Evolutionary conservation across 2,113 vertebrate genomes (phyloP), one percentile per base, ranked within the genome.

Genomic region (Istiophorus platypterus): DNA sequence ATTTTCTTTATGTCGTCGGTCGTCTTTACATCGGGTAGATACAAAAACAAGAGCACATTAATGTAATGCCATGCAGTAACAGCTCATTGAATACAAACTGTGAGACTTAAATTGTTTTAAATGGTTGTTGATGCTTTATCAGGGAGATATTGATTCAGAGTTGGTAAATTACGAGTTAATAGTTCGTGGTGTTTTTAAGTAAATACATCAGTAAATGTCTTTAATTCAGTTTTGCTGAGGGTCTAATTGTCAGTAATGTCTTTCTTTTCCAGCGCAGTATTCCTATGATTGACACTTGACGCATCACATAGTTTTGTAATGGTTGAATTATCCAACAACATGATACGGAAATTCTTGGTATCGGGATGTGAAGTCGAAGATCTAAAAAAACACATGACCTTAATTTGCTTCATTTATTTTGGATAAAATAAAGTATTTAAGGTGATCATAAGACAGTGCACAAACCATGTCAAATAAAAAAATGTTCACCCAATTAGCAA

Each of bases 21-120:
- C n/a, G n/a, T n/a, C n/a, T n/a, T n/a, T n/a, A n/a, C n/a, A n/a
- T n/a, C n/a, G n/a, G n/a, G n/a, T n/a, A n/a, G 81, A 58, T 81
- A 39, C 78, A 83, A 85, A 73, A 87, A 76, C 76, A 73, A 51
- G 29, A 62, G 26, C 37, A 79, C 72, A 69, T 68, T 39, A 85
- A 58, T 81, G 45, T 63, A 59, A 74, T 72, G 52, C 49, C 58
- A 42, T 63, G 70, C 63, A 76, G 67, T 56, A 78, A 76, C 29
- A 66, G 18, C 2, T 17, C 67, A 82, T 71, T 45, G 85, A 82
- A 76, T 29, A 67, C 10, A 65, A 34, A 11, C 12, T 11, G 5
- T 11, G n/a, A n/a, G n/a, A 68, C 42, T 82, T 70, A 9, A 76
- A 81, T 20, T 65, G 59, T 51, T 77, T 77, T 49, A 78, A 34